Evolutionary conservation across 2,888 invertebrate genomes (phyloP).

Genomic region (Thysanoteuthis rhombus): DNA sequence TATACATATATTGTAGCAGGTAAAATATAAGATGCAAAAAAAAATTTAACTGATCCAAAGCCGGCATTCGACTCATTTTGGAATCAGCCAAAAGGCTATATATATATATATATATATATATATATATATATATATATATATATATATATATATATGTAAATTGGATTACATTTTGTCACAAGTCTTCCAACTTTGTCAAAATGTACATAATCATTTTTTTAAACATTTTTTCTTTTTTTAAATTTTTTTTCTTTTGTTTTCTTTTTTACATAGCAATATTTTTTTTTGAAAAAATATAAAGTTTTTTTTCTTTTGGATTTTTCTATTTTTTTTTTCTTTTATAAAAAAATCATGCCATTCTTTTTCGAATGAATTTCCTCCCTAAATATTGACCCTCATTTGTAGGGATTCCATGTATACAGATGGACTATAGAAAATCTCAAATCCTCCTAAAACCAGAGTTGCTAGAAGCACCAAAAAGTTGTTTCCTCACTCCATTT

Average conservation of each 20-base stretch:
- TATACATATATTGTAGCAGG: background rate
- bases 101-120: background rate
- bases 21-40: background rate
- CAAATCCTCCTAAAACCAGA: background rate
- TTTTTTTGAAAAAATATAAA: background rate
- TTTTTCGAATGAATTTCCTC: background rate
- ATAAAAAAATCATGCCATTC: background rate
- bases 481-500: background rate
- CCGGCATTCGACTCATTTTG: constrained; percentile 16
- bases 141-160: too few relatives aligned
- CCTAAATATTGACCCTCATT: background rate
- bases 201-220: background rate
- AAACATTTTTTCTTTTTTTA: background rate
- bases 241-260: background rate
- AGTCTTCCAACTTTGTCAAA: background rate
- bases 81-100: background rate
- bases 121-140: background rate
- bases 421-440: background rate
- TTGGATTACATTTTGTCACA: background rate
- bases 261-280: background rate
- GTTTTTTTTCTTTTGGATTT: background rate
- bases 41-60: background rate
- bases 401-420: background rate
- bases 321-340: background rate
- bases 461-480: background rate